Evolutionary conservation across 1,140 invertebrate genomes (phyloP), one percentile per base, ranked within the genome.

Genomic region (Drosophila santomea): DNA sequence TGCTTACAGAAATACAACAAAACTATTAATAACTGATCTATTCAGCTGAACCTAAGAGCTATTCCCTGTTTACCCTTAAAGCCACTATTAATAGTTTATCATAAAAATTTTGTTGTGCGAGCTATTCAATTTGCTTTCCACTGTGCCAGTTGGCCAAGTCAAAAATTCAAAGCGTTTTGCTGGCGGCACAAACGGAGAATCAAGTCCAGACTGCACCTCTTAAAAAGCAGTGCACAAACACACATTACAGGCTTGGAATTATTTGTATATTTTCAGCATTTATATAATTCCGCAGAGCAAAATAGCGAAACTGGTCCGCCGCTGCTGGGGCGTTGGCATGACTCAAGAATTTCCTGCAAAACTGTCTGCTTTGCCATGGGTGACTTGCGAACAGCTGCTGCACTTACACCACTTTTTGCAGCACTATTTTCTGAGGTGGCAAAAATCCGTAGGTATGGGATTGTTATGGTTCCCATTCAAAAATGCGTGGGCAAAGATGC

Each of bases 271-370:
- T 78, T 84, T 62, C 41, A 81, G 69, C 58, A 52, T 86, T 85
- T 85, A 81, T 85, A 85, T 85, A 86, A 85, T 78, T 88, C 78
- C 67, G 47, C 73, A 38, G 78, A 86, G 82, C 82, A 77, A 77
- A 80, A 41, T 38, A 44, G 4, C 60, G 25, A 86, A 88, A 86
- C 83, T 86, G 75, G 83, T 69, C 73, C 78, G 77, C 66, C 59
- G 61, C 28, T 62, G 62, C 41, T 43, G 41, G 82, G 81, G 82
- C 82, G 83, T 86, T 86, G 83, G 47, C 83, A 79, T 82, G 69
- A 67, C 79, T 83, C 63, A 82, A 83, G 83, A 86, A 86, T 86
- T 86, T 86, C 83, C 83, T 77, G 57, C 51, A 83, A 59, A 68
- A 72, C 71, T 72, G 66, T 78, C 20, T 48, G 51, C 35, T 68